Base-by-base conservation (phyloP, 2,113 vertebrate species). In the Columba janthina region DNA sequence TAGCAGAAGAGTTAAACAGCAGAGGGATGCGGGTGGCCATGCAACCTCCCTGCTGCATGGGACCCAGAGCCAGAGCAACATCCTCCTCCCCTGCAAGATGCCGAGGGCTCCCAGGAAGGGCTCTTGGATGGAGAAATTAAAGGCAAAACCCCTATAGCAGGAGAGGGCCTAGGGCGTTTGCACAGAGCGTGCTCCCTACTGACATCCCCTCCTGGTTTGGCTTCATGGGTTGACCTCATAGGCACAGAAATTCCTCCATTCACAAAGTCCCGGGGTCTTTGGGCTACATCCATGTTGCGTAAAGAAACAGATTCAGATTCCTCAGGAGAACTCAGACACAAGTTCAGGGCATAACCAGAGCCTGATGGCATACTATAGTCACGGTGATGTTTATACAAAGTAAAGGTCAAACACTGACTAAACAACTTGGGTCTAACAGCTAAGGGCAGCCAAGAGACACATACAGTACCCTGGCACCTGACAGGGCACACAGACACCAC, bases 401-500 rank as follows among this genome's bases (percentile, higher is more conserved):
- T 40, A n/a, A 77, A 69, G 80, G 70, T 89, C 83, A 72, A 48
- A 56, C 31, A 18, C 44, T 84, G 75, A 53, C 71, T 77, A 51
- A 91, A 64, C 51, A 84, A 38, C 79, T 84, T 19, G 36, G 15
- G 60, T 67, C 60, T 83, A 44, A 69, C 62, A 90, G 24, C n/a
- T 54, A 61, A 74, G 65, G 72, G 82, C 72, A 92, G 88, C 83
- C 88, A 93, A 95, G 88, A 90, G 69, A 94, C 42, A 90, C 82
- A 56, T 4, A 54, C 16, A 56, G 36, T 13, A 53, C 25, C 36
- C 56, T 64, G 82, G 72, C 75, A 92, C 79, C 75, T 83, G 6
- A 9, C 46, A 71, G 42, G n/a, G n/a, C 44, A 34, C 58, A 57
- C 25, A 86, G 60, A 51, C 69, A 44, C 25, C 7, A 0, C 85